Evolutionary conservation across 2,797 vertebrate species (phyloP), one percentile per base, ranked within the genome.

Genomic region (Vespertilio murinus): DNA sequence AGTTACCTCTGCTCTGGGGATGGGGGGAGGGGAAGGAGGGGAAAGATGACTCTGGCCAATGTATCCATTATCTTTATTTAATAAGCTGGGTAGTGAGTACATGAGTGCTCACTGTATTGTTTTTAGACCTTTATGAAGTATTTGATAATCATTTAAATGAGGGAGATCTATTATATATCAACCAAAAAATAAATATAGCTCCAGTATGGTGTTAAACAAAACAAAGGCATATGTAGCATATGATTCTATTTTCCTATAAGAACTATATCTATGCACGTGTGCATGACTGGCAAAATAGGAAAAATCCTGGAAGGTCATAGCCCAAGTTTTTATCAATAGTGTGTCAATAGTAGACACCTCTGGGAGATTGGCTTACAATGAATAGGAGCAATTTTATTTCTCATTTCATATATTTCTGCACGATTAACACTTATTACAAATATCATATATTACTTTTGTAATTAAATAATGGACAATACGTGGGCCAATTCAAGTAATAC

Each of bases 401-500:
- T 82, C 65, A 79, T 33, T 74, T 74, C 22, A 23, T 52, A 13
- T 71, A 77, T 89, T 64, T 42, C 81, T 74, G 14, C 13, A 91
- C 78, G 38, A 33, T 79, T 81, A 30, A 1, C 40, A 65, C 85
- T 73, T 79, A 85, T 91, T 86, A 47, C 3, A 81, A 56, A 78
- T 18, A 38, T 14, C 8, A 14, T 71, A 38, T 45, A 38, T 61
- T 40, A 65, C 4, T 73, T 77, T 56, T 81, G 2, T 75, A 61
- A 89, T 40, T 56, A 71, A 93, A 81, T 49, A 70, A 90, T 74
- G 94, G 90, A 25, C 14, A 81, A 78, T 52, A 74, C 42, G 45
- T 18, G 4, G 30, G 9, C 40, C 70, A 74, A 73, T 45, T 47
- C 17, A 6, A 75, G 49, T 49, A 56, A 77, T 25, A 61, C 4